Conservation (phyloP, 2,113 vertebrate genomes). For the Indri indri region DNA sequence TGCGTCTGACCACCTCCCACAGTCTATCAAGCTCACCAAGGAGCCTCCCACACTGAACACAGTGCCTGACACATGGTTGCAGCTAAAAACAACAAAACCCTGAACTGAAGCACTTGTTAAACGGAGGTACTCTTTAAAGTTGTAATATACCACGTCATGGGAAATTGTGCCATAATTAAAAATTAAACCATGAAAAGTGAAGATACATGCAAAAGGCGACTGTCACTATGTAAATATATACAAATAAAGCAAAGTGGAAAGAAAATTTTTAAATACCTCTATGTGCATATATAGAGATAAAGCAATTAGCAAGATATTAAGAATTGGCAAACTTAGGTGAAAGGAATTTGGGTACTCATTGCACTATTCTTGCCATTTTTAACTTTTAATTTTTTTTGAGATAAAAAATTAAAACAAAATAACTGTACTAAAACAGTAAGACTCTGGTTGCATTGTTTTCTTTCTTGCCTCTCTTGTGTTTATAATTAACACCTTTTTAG, state of each 20-base stretch:
- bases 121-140: background rate
- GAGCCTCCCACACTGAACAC: background rate
- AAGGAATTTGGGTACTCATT: background rate
- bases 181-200: background rate
- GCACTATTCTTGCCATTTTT: background rate
- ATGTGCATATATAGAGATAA: background rate
- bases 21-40: background rate
- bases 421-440: background rate
- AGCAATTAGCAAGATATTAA: background rate
- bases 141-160: background rate
- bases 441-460: background rate
- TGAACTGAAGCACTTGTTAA: background rate
- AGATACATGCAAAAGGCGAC: background rate
- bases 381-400: background rate
- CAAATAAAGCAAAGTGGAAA: background rate
- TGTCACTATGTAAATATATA: background rate
- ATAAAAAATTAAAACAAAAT: background rate
- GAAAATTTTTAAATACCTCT: background rate
- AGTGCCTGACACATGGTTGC: fast-evolving
- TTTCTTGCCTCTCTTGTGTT: background rate
- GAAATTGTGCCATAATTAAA: background rate
- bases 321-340: background rate
- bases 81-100: background rate
- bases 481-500: background rate
- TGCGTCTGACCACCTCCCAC: background rate